These are phyloP conservation scores for Orussus abietinus DNA, from an alignment of 1,140 invertebrate species.

Conservation along the genomic window DNA sequence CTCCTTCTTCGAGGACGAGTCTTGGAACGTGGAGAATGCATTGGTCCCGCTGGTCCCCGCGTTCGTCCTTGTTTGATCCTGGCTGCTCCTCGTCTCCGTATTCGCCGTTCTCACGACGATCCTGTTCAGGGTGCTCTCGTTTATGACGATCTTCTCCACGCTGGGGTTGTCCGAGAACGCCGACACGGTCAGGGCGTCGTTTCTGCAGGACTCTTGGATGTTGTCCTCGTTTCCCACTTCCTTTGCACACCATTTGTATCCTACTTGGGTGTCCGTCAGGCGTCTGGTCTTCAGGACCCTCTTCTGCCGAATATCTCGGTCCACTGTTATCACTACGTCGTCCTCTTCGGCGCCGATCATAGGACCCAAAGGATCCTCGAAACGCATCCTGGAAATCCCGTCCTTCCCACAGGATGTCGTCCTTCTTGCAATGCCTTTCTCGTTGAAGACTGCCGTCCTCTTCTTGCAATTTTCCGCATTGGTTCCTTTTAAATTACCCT, in stretches of 20 bases:
- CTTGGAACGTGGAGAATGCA: too few relatives aligned
- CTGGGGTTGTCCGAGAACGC: conserved; percentile 15
- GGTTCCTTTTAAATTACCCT: too few relatives aligned
- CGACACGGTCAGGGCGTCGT: conserved; percentile 14
- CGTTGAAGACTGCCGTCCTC: too few relatives aligned
- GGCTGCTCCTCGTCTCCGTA: conserved; percentile 21
- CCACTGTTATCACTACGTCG: conserved; percentile 21
- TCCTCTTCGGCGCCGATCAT: conserved; percentile 8
- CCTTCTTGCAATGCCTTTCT: too few relatives aligned
- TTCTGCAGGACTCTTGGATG: conserved; percentile 2
- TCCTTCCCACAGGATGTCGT: too few relatives aligned
- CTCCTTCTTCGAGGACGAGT: conserved; percentile 14
- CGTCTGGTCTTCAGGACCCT: conserved; percentile 28
- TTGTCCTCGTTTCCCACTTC: conserved; percentile 1
- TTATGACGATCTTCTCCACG: conserved; percentile 31
- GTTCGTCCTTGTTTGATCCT: conserved; percentile 22
- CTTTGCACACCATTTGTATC: conserved; percentile 20
- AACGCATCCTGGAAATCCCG: too few relatives aligned
- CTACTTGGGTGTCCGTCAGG: conserved; percentile 28
- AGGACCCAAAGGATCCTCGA: too few relatives aligned
- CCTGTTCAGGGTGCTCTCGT: conserved; percentile 36
- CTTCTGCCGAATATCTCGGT: conserved; percentile 15
- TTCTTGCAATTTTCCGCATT: too few relatives aligned
- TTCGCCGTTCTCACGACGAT: conserved; percentile 34
- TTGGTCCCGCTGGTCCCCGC: conserved; percentile 16